Base-by-base conservation (phyloP, 2,888 invertebrate genomes). In the Anarsia innoxiella region DNA sequence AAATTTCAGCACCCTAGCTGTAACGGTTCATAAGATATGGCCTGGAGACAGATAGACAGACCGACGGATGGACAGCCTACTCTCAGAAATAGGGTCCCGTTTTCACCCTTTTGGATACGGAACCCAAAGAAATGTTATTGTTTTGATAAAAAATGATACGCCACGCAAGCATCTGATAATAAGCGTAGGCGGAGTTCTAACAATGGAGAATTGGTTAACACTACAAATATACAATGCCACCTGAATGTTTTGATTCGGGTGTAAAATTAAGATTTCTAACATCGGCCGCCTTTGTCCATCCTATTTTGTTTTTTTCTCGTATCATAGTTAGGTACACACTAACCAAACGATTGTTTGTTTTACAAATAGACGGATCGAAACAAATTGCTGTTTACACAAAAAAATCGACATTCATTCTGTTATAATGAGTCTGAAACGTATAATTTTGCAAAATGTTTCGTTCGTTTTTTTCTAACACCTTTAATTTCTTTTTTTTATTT, bases 131-230 rank as follows among this genome's bases (percentile, higher is more conserved):
- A n/a, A n/a, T n/a, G 60, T 73, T 75, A 80, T 84, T 84, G 82
- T 84, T 84, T 84, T 83, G 77, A 75, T 83, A 84, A 84, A 84
- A 84, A 84, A 84, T 82, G 74, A 82, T 75, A 74, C 66, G 77
- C 74, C 76, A 74, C 55, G 61, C 66, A 74, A 70, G 67, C 64
- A 80, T 83, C 79, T 76, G 84, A 84, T 80, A 84, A 84, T 84
- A 69, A 64, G 59, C 64, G 83, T 82, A 62, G 84, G 84, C 73
- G 80, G 78, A 55, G 72, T 62, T 38, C 39, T 48, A 78, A 82
- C 78, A 84, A 83, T 73, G 62, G 77, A 74, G 66, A 67, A 68
- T 74, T 80, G 77, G 83, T 83, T 84, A 84, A 67, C 75, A 80
- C 80, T 71, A 49, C 48, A 55, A 62, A 56, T 64, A 74, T 64